Evolutionary conservation across 2,797 vertebrate genomes (phyloP).

Genomic region (Chelmon rostratus): DNA sequence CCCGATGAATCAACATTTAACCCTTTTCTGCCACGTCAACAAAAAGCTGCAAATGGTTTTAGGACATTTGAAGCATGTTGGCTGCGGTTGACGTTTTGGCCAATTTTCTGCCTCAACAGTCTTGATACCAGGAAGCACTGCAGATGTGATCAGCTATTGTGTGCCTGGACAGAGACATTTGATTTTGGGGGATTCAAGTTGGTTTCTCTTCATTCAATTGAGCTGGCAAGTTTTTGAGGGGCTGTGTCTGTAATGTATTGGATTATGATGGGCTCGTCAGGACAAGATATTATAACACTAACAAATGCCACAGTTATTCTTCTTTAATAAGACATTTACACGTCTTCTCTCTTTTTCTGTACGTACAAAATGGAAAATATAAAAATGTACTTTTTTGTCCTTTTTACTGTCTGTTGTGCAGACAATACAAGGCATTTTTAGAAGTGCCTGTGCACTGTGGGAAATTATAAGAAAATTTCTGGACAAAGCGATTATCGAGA

Average conservation of each 20-base stretch:
- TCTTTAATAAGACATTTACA: background rate
- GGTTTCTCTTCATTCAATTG: constrained; percentile 8
- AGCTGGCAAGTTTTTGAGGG: background rate
- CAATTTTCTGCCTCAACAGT: constrained; percentile 3
- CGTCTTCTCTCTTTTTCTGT: background rate
- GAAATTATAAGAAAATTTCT: background rate
- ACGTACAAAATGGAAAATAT: background rate
- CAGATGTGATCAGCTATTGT: constrained; percentile 26
- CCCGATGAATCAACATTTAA: constrained; percentile 61
- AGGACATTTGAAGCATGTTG: constrained; percentile 11
- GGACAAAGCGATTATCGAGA: background rate
- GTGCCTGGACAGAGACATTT: constrained; percentile 6
- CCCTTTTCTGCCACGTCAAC: constrained; percentile 42
- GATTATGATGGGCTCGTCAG: background rate
- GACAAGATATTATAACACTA: background rate
- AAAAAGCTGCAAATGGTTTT: constrained; percentile 1
- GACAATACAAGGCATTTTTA: background rate
- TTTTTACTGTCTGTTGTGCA: background rate
- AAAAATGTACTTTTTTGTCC: background rate
- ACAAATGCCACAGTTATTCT: background rate
- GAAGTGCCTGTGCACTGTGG: background rate
- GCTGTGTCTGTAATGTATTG: background rate
- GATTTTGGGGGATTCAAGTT: constrained; percentile 4
- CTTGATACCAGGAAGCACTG: constrained; percentile 20
- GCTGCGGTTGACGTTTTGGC: background rate